Base-by-base conservation (phyloP, 2,113 vertebrate genomes). In the Hipposideros armiger region DNA sequence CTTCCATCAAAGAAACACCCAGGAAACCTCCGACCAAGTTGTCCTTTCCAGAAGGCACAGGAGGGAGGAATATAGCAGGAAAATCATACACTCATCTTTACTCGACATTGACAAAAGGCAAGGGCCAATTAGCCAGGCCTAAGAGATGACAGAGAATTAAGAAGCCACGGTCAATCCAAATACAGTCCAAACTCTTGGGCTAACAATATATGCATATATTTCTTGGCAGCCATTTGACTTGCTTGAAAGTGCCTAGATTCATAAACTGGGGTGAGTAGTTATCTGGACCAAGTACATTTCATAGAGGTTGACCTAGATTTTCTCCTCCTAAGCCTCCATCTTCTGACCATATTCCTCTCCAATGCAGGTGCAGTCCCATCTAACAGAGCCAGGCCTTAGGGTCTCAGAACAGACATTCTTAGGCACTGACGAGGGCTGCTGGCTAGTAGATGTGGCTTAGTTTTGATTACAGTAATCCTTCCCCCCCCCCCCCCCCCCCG, bases 331-430 rank as follows among this genome's bases (percentile, higher is more conserved):
- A 40, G 6, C 47, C 16, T 87, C 80, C 26, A 14, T 58, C 45
- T 81, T 45, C 54, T 83, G 91, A 89, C 36, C n/a, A 30, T 26
- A 9, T 62, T 64, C 42, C 42, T 2, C 0, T 14, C 32, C n/a
- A 14, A 4, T 17, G 69, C 96, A 97, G 96, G 95, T 96, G 93
- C 93, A 69, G 47, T 54, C 40, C 15, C 1, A 0, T 24, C 78
- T 82, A 74, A 50, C 0, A 24, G 16, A 92, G n/a, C 54, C 22
- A 56, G 90, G 73, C 81, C 67, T 36, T 6, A 3, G 22, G 3
- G 1, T 86, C 76, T 92, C 62, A 56, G n/a, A 58, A 42, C 84
- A 96, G 95, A 97, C 94, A 96, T 96, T 96, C 96, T 88, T 76
- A 91, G 58, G 85, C 77, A 42, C 64, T 97, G 92, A 96, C 30